phyloP scores from a whole-genome alignment of 2,888 invertebrate genomes.

The Drosophila demipolita region DNA sequence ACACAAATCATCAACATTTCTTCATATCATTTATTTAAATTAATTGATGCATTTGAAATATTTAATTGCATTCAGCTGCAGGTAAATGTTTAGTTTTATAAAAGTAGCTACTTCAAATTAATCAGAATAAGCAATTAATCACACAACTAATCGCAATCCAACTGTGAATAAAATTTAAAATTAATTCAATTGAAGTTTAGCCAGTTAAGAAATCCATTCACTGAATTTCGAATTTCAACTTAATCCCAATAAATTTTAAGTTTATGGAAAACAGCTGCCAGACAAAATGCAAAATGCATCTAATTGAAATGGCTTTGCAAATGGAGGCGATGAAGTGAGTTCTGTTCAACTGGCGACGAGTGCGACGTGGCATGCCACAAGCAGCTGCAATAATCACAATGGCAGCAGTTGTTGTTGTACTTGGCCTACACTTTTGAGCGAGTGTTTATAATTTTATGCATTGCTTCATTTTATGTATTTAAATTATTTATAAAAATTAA shows the following conservation, averaged over 20 bases:
- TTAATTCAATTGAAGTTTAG: background rate
- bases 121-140: background rate
- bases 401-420: conserved; percentile 11
- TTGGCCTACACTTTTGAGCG: conserved; percentile 2
- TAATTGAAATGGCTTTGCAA: conserved; percentile 44
- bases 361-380: conserved; percentile 53
- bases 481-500: background rate
- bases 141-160: background rate
- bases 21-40: background rate
- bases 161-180: background rate
- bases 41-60: background rate
- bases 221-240: conserved; percentile 1
- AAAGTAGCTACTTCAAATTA: background rate
- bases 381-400: conserved; percentile 49
- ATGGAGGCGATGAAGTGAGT: background rate
- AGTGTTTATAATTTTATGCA: conserved; percentile 1
- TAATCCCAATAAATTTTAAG: background rate
- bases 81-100: background rate
- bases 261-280: background rate
- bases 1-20: background rate
- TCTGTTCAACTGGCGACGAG: conserved; percentile 25
- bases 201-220: background rate
- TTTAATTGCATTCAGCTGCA: background rate
- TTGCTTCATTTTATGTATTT: background rate
- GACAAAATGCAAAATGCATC: conserved; percentile 17